Evolutionary conservation across 2,888 invertebrate species (phyloP), one percentile per base, ranked within the genome.

Genomic region (Agrotis clavis): DNA sequence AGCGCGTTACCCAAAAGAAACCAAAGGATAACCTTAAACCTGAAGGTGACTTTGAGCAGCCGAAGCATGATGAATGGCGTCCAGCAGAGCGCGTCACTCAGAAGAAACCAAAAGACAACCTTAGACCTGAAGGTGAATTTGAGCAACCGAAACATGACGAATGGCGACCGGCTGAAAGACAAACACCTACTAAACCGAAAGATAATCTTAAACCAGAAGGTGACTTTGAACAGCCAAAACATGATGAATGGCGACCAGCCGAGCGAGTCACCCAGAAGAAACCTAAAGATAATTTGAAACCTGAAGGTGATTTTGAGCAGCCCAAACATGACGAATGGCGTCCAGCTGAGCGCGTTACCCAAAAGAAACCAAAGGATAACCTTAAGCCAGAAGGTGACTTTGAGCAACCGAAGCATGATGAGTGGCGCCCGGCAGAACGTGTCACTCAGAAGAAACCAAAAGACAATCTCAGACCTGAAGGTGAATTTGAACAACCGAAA

Each of bases 121-220:
- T 95, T 0, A 87, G 85, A 14, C 94, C 95, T 0, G 67, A 67
- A 16, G 67, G 67, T 0, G 64, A 67, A 0, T 67, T 67, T 14
- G 50, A 67, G 0, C 65, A 67, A 2, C 67, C 67, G 0, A 67
- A 67, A 6, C 61, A 73, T 0, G 81, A 81, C 0, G 19, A 79
- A 35, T 81, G 79, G 79, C 76, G 73, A 0, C 81, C 81, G 0
- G 81, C 92, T 54, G 97, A 97, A 81, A 89, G 96, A 72, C 96
- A 96, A 0, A 92, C 92, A 48, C 96, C 94, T 69, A 96, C 92
- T 53, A 97, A 94, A 79, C 97, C 97, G 4, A 89, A 94, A 67
- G 97, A 97, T 74, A 97, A 97, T 83, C 87, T 97, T 0, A 94
- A 90, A 63, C 96, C 97, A 0, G 97, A 97, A 90, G 97, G 97